Conservation (phyloP, 2,113 vertebrate species). For the Phalacrocorax aristotelis region DNA sequence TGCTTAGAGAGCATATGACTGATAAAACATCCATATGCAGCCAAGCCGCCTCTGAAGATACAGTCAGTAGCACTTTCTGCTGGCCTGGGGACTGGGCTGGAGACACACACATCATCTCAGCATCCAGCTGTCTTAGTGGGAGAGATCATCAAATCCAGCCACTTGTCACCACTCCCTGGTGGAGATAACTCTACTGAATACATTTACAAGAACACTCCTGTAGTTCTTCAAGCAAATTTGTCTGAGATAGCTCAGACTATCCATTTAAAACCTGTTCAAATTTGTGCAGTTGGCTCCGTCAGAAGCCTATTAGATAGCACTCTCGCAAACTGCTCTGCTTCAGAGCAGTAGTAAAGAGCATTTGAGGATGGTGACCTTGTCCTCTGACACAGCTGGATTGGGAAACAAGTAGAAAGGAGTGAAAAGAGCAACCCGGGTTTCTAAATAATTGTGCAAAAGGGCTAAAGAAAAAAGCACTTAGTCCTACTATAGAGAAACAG, state of each 20-base stretch:
- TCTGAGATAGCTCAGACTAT: not conserved
- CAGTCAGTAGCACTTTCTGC: not conserved
- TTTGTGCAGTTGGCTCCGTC: not conserved
- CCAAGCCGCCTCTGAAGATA: not conserved
- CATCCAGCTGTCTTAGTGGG: not conserved
- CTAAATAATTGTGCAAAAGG: not conserved
- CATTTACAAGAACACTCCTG: not conserved
- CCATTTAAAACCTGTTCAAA: not conserved
- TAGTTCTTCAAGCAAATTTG: not conserved
- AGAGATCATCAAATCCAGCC: not conserved
- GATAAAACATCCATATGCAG: not conserved
- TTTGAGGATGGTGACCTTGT: not conserved
- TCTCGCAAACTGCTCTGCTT: not conserved
- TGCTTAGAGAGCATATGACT: not conserved
- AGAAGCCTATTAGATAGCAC: not conserved
- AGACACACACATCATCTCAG: not conserved
- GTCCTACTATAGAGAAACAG: not conserved
- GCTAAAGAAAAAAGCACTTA: not conserved
- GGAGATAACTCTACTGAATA: not conserved
- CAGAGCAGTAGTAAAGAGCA: not conserved
- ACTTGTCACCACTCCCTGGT: not conserved
- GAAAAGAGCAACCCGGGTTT: not conserved
- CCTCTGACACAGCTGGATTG: constrained; percentile 16
- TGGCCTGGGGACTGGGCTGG: not conserved
- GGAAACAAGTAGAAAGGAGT: constrained; percentile 4